Evolutionary conservation across 2,113 vertebrate species (phyloP).

Genomic region (Bubalus kerabau): DNA sequence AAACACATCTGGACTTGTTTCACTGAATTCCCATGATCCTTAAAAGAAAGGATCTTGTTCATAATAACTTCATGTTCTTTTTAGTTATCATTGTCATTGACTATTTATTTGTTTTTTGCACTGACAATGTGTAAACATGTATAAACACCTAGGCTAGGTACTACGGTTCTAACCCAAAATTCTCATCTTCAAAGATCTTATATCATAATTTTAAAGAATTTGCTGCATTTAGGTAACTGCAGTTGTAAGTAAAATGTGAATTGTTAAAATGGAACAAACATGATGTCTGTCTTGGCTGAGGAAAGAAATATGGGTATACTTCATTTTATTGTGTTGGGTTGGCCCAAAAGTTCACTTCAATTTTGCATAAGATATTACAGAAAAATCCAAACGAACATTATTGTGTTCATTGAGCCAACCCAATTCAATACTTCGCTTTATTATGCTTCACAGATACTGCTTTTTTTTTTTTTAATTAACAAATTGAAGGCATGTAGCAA

Average conservation of each 20-base stretch:
- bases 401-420: background rate
- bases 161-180: background rate
- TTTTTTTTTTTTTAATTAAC: background rate
- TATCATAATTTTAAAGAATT: conserved; percentile 8
- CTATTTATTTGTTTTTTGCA: background rate
- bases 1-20: conserved; percentile 45
- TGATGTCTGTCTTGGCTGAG: background rate
- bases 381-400: background rate
- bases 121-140: background rate
- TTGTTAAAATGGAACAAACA: background rate
- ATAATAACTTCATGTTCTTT: background rate
- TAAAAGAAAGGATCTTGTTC: conserved; percentile 23
- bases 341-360: background rate
- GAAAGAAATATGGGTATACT: background rate
- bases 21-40: background rate
- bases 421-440: background rate
- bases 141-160: background rate
- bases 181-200: conserved; percentile 19
- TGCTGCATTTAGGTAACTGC: background rate
- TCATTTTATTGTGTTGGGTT: background rate
- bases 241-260: conserved; percentile 16
- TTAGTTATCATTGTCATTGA: background rate
- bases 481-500: background rate
- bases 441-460: background rate
- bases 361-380: background rate